Evolutionary conservation across 1,140 invertebrate species (phyloP), one percentile per base, ranked within the genome.

Genomic region (Laodelphax striatellus): DNA sequence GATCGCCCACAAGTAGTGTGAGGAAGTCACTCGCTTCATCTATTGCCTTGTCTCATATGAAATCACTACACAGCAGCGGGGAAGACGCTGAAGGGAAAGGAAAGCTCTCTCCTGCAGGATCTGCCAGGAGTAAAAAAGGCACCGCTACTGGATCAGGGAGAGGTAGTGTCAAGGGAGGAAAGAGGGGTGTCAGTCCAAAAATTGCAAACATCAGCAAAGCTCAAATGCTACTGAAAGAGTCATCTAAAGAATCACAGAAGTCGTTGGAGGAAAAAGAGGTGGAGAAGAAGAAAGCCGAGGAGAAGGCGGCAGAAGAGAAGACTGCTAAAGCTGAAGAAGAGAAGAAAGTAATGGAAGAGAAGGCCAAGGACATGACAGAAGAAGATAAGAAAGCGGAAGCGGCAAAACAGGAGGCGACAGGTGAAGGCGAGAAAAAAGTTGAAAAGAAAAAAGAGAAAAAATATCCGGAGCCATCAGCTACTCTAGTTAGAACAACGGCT

Each of bases 401-500:
- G 9, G 54, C 34, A 9, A 21, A 55, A 38, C 16, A 55, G 17
- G 55, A 50, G 41, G 55, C 57, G 11, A 21, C 13, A 56, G 41
- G 17, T 16, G 44, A 46, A 28, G 16, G 8, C 8, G 56, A 59
- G 46, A 38, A 59, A 52, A n/a, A 19, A n/a, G 50, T 21, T n/a
- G 31, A 50, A 46, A 38, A 13, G 21, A 56, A 56, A 38, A 56
- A 56, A 38, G 19, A 28, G 44, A 62, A 46, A 38, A 22, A 13
- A 17, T 58, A n/a, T 31, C 38, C 61, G 13, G 61, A 57, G 42
- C n/a, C 61, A 11, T 38, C 34, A 16, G 50, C 55, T 1, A 62
- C 61, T 52, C 16, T 62, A 21, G 61, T 62, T 10, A 44, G 52
- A 24, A 57, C 55, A 19, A 62, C 61, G 13, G 55, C 58, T 9